A percentile compares a stretch with the other conserved stretches of the same genome.
Evolutionary conservation across 2,888 invertebrate species (phyloP).

Genomic region (Parascotia fuliginaria): DNA sequence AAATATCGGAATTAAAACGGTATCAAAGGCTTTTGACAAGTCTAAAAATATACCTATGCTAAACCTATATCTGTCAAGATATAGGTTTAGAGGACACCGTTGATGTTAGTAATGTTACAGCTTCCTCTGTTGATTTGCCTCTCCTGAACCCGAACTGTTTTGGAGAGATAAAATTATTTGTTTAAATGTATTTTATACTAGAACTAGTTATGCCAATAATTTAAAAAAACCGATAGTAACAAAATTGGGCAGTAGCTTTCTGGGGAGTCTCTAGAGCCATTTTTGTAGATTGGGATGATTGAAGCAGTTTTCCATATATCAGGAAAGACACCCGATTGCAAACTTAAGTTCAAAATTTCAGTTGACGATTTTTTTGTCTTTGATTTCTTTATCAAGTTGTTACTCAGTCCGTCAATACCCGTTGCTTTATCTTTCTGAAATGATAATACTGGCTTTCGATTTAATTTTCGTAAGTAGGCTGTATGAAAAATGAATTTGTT

Average conservation of each 20-base stretch:
- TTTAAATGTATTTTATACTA: constrained; percentile 1
- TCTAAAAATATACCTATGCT: neutral
- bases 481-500: constrained; percentile 16
- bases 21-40: neutral
- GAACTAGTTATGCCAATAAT: constrained; percentile 12
- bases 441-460: constrained; percentile 2
- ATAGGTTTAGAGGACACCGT: neutral
- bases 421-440: constrained; percentile 18
- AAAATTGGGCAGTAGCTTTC: constrained; percentile 25
- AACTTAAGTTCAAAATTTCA: constrained; percentile 21
- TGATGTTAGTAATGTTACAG: neutral
- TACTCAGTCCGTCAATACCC: constrained; percentile 16
- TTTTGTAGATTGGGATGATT: constrained; percentile 18
- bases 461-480: constrained; percentile 17
- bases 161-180: neutral
- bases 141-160: constrained; percentile 3
- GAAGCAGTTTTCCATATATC: constrained; percentile 19
- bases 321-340: constrained; percentile 21
- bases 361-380: constrained; percentile 11
- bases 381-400: constrained; percentile 12
- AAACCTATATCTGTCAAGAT: neutral
- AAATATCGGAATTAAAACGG: neutral
- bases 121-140: constrained; percentile 3
- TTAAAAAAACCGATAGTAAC: constrained; percentile 10
- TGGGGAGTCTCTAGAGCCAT: constrained; percentile 6